A percentile compares a stretch with the other conserved stretches of the same genome.
Evolutionary conservation across 2,113 vertebrate genomes (phyloP).

Genomic region (Gymnocephalus cernua): DNA sequence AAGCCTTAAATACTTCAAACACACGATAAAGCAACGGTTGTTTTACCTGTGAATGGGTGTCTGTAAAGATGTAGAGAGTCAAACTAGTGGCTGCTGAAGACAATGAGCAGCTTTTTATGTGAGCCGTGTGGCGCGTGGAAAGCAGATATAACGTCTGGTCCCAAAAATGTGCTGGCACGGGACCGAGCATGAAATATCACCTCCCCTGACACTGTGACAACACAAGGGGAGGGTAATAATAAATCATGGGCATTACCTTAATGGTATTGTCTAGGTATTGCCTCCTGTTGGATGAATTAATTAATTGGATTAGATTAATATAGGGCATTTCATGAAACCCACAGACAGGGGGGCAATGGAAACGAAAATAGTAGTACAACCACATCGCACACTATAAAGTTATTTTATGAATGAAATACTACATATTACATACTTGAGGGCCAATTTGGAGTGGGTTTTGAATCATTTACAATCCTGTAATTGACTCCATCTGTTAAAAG

Average conservation of each 20-base stretch:
- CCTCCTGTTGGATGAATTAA: background rate
- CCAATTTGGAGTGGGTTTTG: too few relatives aligned
- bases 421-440: too few relatives aligned
- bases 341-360: too few relatives aligned
- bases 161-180: slow-evolving; percentile 79
- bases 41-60: slow-evolving; percentile 67
- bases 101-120: slow-evolving; percentile 79
- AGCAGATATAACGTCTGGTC: slow-evolving; percentile 80
- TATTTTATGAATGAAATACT: too few relatives aligned
- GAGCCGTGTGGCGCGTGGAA: slow-evolving; percentile 51
- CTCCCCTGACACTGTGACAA: slow-evolving; percentile 53
- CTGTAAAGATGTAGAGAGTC: slow-evolving; percentile 26
- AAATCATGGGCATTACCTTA: slow-evolving; percentile 53
- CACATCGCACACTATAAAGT: too few relatives aligned
- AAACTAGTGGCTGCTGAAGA: slow-evolving; percentile 58
- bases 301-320: background rate
- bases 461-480: too few relatives aligned
- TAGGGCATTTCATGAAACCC: too few relatives aligned
- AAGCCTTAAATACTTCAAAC: background rate
- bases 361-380: too few relatives aligned
- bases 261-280: slow-evolving; percentile 27
- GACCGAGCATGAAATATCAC: slow-evolving; percentile 72
- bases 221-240: slow-evolving; percentile 58
- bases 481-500: too few relatives aligned
- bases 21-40: background rate